These are phyloP conservation scores for Rhinogobius similis DNA, from an alignment of 2,113 vertebrate genomes.

Conservation along the genomic window DNA sequence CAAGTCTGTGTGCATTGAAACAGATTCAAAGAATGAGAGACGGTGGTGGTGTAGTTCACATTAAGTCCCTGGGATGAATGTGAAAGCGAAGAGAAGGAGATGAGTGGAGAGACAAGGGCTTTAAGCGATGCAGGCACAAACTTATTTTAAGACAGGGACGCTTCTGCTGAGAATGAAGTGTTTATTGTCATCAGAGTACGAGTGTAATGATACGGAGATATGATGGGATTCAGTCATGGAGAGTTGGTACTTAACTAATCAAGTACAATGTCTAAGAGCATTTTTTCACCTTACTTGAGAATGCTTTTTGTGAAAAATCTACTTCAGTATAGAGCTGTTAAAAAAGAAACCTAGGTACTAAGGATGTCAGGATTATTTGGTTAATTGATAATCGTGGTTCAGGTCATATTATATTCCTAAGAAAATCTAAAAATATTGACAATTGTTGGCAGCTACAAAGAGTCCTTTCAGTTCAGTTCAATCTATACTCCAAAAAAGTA, in stretches of 20 bases:
- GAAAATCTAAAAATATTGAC: too few relatives aligned
- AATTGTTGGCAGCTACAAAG: too few relatives aligned
- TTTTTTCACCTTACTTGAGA: neutral
- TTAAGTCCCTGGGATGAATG: slow-evolving; percentile 2
- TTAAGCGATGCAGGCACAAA: slow-evolving; percentile 21
- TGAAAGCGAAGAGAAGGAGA: slow-evolving; percentile 9
- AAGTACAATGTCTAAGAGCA: neutral
- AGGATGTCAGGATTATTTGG: too few relatives aligned
- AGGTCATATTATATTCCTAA: too few relatives aligned
- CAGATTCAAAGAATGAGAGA: slow-evolving; percentile 32
- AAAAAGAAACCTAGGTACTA: neutral
- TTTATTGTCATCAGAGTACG: slow-evolving; percentile 27
- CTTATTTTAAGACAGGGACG: slow-evolving; percentile 31
- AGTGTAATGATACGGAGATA: slow-evolving; percentile 23
- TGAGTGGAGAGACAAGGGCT: slow-evolving; percentile 16
- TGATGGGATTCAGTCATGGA: slow-evolving; percentile 5
- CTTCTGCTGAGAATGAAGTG: slow-evolving; percentile 15
- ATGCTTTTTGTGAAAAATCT: neutral
- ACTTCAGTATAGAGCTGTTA: neutral
- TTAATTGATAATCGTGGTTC: too few relatives aligned
- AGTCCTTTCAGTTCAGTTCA: too few relatives aligned
- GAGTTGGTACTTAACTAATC: neutral
- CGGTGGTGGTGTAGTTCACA: slow-evolving; percentile 16
- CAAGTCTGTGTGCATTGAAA: slow-evolving; percentile 30
- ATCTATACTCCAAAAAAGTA: too few relatives aligned